Evolutionary conservation across 53 echinoderm and acorn worm genomes (phyloP), one percentile per base, ranked within the genome.

Genomic region (Patiria pectinifera): DNA sequence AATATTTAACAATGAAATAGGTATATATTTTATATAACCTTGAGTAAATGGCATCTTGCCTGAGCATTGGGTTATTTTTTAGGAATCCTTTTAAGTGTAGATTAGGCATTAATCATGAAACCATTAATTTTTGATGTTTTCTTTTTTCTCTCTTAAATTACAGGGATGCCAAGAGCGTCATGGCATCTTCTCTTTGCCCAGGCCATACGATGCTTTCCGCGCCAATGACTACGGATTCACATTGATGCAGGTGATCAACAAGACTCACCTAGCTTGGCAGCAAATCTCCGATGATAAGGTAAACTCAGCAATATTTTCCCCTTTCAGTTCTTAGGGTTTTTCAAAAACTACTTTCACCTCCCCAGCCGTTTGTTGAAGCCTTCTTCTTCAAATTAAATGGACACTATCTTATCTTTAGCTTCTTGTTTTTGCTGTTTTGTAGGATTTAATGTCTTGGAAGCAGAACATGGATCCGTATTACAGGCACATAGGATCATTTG

Each of bases 151-250:
- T 3, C 8, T 53, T 53, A 53, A 8, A 53, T 53, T 9, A 2
- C 69, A 97, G 97, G 97, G 97, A 47, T 97, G 97, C 58, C 19
- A 80, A 8, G 95, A 96, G 80, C 82, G 60, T 16, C 93, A 93
- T 48, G 87, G 86, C 66, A 7, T 12, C 23, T 97, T 97, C 77
- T 83, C 18, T 3, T 89, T 84, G 2, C 72, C 85, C 23, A 84
- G 82, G 81, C 94, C 93, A 2, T 97, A 87, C 93, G 96, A 96
- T 94, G 99, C 96, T 2, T 99, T 99, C 80, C 81, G 96, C 70
- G 92, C 97, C 21, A 75, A 74, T 48, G 99, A 97, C 94, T 99
- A 99, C 89, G 99, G 99, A 43, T 99, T 96, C 78, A 95, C 92
- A 18, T 76, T 92, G 45, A 90, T 99, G 94, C 85, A 96, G 19